Percentiles rank a stretch among this genome's conserved stretches.
Evolutionary conservation across 2,797 vertebrate species (phyloP).

Genomic region (Margarornis squamiger): DNA sequence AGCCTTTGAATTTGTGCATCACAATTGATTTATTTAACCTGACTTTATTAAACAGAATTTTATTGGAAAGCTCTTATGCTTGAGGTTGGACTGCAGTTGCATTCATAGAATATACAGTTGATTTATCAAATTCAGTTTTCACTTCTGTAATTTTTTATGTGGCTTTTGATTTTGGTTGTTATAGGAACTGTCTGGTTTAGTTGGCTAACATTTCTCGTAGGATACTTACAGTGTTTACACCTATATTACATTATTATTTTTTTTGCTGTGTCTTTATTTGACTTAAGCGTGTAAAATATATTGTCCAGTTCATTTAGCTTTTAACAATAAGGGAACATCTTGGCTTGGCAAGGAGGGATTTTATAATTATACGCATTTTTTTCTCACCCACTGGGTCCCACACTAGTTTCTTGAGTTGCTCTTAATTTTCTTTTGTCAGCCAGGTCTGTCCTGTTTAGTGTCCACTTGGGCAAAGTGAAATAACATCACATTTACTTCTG

Average conservation of each 20-base stretch:
- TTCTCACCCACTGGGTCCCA: not conserved
- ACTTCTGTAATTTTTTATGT: not conserved
- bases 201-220: not conserved
- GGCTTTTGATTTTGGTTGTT: not conserved
- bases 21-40: not conserved
- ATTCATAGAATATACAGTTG: not conserved
- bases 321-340: not conserved
- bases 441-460: not conserved
- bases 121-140: not conserved
- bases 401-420: not conserved
- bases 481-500: fast-evolving
- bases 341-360: not conserved
- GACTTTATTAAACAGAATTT: not conserved
- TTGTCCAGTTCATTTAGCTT: not conserved
- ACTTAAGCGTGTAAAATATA: not conserved
- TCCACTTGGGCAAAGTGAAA: not conserved
- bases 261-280: not conserved
- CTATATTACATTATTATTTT: not conserved
- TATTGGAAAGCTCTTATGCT: not conserved
- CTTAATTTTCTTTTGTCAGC: not conserved
- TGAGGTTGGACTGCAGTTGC: not conserved
- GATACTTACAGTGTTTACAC: not conserved
- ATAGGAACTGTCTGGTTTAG: not conserved
- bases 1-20: not conserved
- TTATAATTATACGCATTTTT: fast-evolving